Conservation (phyloP, 2,797 vertebrate genomes). For the Manis crassicaudata region DNA sequence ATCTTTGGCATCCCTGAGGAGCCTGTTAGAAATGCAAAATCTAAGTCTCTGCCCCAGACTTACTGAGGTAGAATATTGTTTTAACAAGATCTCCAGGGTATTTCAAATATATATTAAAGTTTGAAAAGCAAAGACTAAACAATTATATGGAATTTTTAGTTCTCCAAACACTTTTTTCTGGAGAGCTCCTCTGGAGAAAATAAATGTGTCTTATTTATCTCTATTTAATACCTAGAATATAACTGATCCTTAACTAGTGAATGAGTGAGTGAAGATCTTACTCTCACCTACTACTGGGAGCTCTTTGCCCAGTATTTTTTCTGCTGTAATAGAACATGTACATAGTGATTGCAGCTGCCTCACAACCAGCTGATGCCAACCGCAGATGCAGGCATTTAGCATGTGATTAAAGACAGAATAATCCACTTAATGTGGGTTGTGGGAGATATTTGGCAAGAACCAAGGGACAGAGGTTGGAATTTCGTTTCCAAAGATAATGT, state of each 20-base stretch:
- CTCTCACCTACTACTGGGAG: background rate
- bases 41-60: background rate
- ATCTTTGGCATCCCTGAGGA: fast-evolving
- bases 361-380: constrained; percentile 28
- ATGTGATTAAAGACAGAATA: constrained; percentile 71
- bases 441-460: constrained; percentile 70
- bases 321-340: background rate
- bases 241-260: background rate
- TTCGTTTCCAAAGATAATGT: constrained; percentile 74
- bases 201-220: background rate
- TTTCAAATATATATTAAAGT: background rate
- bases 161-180: background rate
- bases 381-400: constrained; percentile 67
- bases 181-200: background rate
- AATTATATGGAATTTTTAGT: background rate
- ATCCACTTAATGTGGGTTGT: constrained; percentile 70
- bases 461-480: constrained; percentile 59
- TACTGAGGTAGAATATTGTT: background rate
- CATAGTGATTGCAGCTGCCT: background rate
- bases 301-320: background rate
- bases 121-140: background rate
- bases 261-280: background rate
- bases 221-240: background rate
- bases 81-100: background rate
- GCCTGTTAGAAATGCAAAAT: background rate